Evolutionary conservation across 2,113 vertebrate species (phyloP).

Genomic region (Rostratula benghalensis): DNA sequence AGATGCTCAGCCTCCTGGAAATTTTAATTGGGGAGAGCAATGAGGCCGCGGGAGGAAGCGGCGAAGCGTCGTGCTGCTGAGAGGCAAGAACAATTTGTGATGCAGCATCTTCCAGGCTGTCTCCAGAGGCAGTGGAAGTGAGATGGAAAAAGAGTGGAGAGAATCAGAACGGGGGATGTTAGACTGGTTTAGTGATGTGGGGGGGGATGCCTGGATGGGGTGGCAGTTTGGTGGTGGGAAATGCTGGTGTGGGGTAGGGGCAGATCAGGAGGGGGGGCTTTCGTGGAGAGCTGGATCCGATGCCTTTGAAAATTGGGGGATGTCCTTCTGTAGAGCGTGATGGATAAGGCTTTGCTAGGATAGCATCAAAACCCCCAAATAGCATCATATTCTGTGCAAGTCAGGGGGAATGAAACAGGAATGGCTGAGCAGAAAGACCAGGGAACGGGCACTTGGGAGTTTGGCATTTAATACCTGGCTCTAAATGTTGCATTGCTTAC

Average conservation of each 20-base stretch:
- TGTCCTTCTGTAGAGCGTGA: neutral
- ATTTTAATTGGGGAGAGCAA: neutral
- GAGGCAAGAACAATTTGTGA: neutral
- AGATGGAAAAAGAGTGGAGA: neutral
- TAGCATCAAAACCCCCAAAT: neutral
- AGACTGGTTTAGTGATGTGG: neutral
- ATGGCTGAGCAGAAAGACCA: neutral
- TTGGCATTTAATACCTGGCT: neutral
- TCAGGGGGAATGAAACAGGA: neutral
- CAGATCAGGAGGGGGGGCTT: neutral
- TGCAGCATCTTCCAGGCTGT: neutral
- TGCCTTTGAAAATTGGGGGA: neutral
- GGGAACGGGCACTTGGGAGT: neutral
- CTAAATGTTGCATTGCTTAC: neutral
- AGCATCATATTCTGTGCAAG: neutral
- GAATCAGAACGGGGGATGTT: neutral
- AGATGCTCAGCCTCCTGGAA: neutral
- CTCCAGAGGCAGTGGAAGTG: neutral
- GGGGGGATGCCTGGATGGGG: fast-evolving
- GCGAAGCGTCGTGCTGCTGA: neutral
- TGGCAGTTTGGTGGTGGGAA: neutral
- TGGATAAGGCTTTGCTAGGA: neutral
- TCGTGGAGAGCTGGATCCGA: no score
- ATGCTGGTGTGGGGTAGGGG: neutral
- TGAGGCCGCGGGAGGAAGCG: neutral